Percentiles rank a stretch among this genome's conserved stretches.
Conservation (phyloP, 2,113 vertebrate genomes). For the Dromas ardeola region DNA sequence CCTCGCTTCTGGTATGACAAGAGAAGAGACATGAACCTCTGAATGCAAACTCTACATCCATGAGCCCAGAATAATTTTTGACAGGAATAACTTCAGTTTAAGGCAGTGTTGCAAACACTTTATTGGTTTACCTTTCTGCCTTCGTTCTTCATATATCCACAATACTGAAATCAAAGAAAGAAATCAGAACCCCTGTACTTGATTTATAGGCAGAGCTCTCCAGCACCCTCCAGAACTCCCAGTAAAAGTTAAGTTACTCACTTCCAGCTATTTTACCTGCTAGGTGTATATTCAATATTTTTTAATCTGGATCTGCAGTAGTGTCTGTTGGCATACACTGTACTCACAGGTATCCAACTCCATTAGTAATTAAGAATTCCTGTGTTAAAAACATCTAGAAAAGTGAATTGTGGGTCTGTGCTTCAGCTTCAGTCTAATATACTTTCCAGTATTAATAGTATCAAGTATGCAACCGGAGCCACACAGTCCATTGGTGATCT, state of each 20-base stretch:
- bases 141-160: background rate
- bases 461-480: background rate
- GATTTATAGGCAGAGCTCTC: background rate
- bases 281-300: accelerated
- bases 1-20: background rate
- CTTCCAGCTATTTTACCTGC: background rate
- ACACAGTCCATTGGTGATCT: background rate
- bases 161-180: background rate
- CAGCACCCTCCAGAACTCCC: background rate
- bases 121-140: background rate
- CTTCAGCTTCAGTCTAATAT: background rate
- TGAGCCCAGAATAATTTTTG: background rate
- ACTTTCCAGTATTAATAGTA: background rate
- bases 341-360: background rate
- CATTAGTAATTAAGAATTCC: background rate
- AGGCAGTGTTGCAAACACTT: background rate
- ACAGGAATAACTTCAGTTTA: background rate
- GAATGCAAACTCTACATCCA: background rate
- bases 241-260: background rate
- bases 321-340: accelerated
- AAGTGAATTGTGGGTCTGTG: background rate
- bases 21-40: background rate
- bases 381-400: background rate
- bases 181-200: background rate
- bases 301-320: background rate